Conservation (phyloP, 2,888 invertebrate genomes). For the Drosophila macrothrix region DNA sequence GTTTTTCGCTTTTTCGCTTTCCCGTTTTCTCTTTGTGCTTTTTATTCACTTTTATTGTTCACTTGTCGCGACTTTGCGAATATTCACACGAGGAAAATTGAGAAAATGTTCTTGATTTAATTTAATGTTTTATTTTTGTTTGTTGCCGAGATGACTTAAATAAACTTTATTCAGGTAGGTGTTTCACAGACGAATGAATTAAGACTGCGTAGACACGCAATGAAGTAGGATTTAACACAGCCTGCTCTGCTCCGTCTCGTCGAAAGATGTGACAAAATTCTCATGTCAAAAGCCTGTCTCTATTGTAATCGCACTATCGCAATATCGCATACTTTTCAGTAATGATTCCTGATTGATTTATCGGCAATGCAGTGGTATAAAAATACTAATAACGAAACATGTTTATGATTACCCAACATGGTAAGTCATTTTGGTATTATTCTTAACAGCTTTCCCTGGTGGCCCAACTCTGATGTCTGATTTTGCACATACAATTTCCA, state of each 20-base stretch:
- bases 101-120: not conserved
- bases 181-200: constrained; percentile 52
- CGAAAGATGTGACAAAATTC: not conserved
- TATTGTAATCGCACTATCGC: not conserved
- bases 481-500: not conserved
- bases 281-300: not conserved
- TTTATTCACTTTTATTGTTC: not conserved
- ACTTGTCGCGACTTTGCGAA: not conserved
- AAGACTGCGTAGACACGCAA: not conserved
- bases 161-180: constrained; percentile 51
- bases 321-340: not conserved
- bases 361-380: constrained; percentile 1
- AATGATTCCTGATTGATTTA: not conserved
- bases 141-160: constrained; percentile 13
- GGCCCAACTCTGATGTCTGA: not conserved
- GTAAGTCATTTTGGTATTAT: not conserved
- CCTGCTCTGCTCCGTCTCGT: constrained; percentile 24
- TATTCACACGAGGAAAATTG: not conserved
- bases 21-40: not conserved
- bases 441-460: not conserved
- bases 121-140: constrained; percentile 3
- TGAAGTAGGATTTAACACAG: constrained; percentile 16
- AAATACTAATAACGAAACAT: not conserved
- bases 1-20: not conserved
- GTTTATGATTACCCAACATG: not conserved